Conservation (phyloP, 2,888 invertebrate species). For the Protodeltote pygarga region DNA sequence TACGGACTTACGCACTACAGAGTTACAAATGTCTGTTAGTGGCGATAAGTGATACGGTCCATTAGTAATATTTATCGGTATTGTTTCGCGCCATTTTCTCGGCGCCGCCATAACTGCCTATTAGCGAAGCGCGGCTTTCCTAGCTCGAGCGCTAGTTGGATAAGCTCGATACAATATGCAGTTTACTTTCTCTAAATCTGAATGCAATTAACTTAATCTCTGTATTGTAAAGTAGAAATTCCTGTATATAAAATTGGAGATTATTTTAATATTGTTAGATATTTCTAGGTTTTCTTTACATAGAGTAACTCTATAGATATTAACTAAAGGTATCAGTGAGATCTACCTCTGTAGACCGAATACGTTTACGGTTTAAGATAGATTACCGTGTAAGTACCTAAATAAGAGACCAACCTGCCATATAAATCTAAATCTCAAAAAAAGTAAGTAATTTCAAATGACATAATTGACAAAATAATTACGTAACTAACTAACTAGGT, state of each 20-base stretch:
- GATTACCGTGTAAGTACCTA: too few relatives aligned
- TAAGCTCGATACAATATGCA: slow-evolving; percentile 35
- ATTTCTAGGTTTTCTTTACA: background rate
- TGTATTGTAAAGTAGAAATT: slow-evolving; percentile 16
- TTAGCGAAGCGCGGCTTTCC: slow-evolving; percentile 12
- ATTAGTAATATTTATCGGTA: slow-evolving; percentile 29
- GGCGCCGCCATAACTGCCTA: slow-evolving; percentile 5
- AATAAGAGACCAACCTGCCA: too few relatives aligned
- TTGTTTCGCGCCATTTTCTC: slow-evolving; percentile 34
- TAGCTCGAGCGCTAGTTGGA: slow-evolving; percentile 11
- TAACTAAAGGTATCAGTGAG: too few relatives aligned
- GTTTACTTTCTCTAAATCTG: slow-evolving; percentile 34
- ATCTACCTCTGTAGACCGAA: too few relatives aligned
- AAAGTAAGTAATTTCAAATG: too few relatives aligned
- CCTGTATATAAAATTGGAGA: slow-evolving; percentile 1
- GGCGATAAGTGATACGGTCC: slow-evolving; percentile 22
- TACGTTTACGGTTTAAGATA: too few relatives aligned
- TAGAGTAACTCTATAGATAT: background rate
- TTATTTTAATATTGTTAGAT: slow-evolving; percentile 1
- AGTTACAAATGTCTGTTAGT: slow-evolving; percentile 4
- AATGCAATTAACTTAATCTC: slow-evolving; percentile 35
- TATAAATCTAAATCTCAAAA: too few relatives aligned
- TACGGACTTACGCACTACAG: slow-evolving; percentile 5
- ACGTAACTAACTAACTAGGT: too few relatives aligned
- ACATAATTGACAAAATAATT: too few relatives aligned